These are phyloP conservation scores for Chironomus tentans DNA, from an alignment of 2,888 invertebrate genomes.

Conservation along the genomic window DNA sequence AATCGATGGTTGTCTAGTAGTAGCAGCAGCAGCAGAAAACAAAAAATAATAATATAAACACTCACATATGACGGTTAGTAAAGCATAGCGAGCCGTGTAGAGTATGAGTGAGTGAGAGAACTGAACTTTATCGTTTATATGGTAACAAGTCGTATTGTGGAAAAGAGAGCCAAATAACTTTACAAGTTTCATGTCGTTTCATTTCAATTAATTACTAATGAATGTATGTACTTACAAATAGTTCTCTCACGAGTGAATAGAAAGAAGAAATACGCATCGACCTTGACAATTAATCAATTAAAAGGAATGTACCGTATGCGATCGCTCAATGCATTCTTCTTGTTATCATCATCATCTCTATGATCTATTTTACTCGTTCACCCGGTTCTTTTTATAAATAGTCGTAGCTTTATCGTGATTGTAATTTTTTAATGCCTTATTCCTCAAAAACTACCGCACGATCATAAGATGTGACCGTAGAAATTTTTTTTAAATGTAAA, in stretches of 20 bases:
- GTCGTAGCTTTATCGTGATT: no score
- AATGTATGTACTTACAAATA: neutral
- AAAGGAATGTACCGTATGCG: neutral
- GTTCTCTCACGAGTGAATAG: neutral
- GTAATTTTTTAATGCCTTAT: no score
- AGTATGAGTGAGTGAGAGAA: neutral
- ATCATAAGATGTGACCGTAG: no score
- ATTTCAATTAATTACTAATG: no score
- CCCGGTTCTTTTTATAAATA: no score
- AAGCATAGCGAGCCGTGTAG: no score
- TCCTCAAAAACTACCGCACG: no score
- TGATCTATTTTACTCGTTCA: neutral
- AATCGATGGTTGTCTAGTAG: neutral
- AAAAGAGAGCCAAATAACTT: neutral
- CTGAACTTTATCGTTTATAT: neutral
- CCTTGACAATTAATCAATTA: neutral
- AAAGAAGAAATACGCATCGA: neutral
- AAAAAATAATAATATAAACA: neutral
- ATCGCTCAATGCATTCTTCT: neutral
- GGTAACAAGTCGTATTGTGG: neutral
- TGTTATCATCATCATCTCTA: neutral
- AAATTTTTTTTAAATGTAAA: no score
- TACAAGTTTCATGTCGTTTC: no score
- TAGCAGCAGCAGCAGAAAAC: neutral
- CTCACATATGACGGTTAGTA: neutral